These are phyloP conservation scores for Ectropis grisescens DNA, from an alignment of 1,140 invertebrate genomes.

Conservation along the genomic window DNA sequence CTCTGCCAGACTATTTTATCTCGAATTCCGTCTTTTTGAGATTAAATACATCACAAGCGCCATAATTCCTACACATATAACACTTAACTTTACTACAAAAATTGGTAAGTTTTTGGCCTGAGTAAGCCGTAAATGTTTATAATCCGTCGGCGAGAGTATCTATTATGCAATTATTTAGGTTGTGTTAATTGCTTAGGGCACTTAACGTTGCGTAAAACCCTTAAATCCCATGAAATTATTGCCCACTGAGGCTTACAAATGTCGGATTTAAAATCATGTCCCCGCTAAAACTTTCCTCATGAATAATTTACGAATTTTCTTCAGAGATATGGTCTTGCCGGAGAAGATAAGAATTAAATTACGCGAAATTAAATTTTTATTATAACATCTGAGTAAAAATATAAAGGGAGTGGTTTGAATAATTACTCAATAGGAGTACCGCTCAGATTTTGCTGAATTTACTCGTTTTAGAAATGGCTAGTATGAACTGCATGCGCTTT, in stretches of 20 bases:
- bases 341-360: conserved; percentile 60
- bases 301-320: conserved; percentile 66
- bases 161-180: background rate
- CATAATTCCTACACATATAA: no score
- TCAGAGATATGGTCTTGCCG: conserved; percentile 57
- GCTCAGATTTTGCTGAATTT: conserved; percentile 24
- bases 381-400: conserved; percentile 44
- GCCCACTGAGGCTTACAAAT: conserved; percentile 48
- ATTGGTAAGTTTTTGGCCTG: background rate
- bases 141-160: background rate
- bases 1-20: no score
- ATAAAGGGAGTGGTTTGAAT: conserved; percentile 44
- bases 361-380: conserved; percentile 55
- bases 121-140: background rate
- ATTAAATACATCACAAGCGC: no score
- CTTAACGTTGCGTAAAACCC: background rate
- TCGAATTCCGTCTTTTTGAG: no score
- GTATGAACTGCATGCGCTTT: no score
- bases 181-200: no score
- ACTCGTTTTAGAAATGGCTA: no score
- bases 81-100: background rate
- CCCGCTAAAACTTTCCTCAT: conserved; percentile 65
- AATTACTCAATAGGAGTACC: conserved; percentile 34
- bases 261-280: conserved; percentile 63
- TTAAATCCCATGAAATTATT: conserved; percentile 21